Conservation (phyloP, 2,888 invertebrate genomes). For the Oligia fasciuncula region DNA sequence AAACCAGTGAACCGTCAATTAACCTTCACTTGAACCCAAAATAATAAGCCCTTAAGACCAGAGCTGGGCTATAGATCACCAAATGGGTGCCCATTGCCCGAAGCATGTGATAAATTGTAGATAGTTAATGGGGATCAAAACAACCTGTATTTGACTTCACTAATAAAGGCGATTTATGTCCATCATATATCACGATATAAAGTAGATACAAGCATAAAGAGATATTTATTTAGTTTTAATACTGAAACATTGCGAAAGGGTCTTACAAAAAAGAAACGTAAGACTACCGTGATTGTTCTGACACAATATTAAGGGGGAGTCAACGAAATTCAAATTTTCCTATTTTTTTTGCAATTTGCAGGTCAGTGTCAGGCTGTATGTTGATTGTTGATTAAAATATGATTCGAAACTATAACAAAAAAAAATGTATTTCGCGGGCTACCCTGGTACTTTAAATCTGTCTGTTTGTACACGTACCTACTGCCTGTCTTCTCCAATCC, state of each 20-base stretch:
- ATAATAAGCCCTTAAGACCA: slow-evolving; percentile 30
- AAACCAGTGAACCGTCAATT: not conserved
- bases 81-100: slow-evolving; percentile 40
- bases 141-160: slow-evolving; percentile 45
- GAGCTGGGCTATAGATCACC: slow-evolving; percentile 23
- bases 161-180: slow-evolving; percentile 40
- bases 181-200: slow-evolving; percentile 39
- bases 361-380: too few relatives aligned
- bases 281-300: not conserved
- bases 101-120: slow-evolving; percentile 47
- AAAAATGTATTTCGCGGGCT: too few relatives aligned
- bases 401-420: too few relatives aligned
- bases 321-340: too few relatives aligned
- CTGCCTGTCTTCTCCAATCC: not conserved
- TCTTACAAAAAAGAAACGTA: not conserved
- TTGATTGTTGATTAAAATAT: too few relatives aligned
- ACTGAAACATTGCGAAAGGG: slow-evolving; percentile 18
- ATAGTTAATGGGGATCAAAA: slow-evolving; percentile 53
- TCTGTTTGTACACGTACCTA: not conserved
- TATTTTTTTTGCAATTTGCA: too few relatives aligned
- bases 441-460: not conserved
- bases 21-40: slow-evolving; percentile 13
- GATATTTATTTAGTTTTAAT: slow-evolving; percentile 36
- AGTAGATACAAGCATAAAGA: not conserved
- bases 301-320: not conserved